Percentiles rank a stretch among this genome's conserved stretches.
These are phyloP conservation scores for Gymnoscopelus braueri DNA, from an alignment of 2,797 vertebrate species.

Conservation along the genomic window DNA sequence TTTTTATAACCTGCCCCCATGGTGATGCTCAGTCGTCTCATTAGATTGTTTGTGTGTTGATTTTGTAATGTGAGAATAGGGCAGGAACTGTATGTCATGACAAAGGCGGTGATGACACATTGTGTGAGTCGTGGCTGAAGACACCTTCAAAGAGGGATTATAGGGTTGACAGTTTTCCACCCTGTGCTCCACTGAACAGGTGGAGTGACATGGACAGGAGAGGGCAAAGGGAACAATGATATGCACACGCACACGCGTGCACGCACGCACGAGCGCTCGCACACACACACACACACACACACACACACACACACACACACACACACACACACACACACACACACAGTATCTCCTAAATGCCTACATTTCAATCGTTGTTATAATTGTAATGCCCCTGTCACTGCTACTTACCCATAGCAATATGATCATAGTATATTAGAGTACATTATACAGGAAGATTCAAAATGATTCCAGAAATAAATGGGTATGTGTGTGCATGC, in stretches of 20 bases:
- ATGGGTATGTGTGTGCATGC: no score
- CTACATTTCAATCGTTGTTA: background rate
- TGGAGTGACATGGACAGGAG: slow-evolving; percentile 36
- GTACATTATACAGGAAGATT: no score
- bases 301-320: slow-evolving; percentile 8
- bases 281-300: slow-evolving; percentile 5
- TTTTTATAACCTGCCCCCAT: slow-evolving; percentile 23
- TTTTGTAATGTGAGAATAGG: slow-evolving; percentile 32
- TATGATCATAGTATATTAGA: no score
- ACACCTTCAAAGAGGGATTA: slow-evolving; percentile 1
- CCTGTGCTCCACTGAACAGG: slow-evolving; percentile 40
- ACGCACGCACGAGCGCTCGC: background rate
- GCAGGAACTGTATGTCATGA: slow-evolving; percentile 11
- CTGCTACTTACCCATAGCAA: no score
- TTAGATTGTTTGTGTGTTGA: slow-evolving; percentile 27
- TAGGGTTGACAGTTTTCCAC: slow-evolving; percentile 15
- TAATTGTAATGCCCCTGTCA: background rate
- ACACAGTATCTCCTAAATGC: background rate
- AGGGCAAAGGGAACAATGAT: slow-evolving; percentile 30
- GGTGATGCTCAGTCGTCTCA: slow-evolving; percentile 2
- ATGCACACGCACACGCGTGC: slow-evolving; percentile 3
- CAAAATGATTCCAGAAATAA: no score
- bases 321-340: slow-evolving; percentile 1
- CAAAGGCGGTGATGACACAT: slow-evolving; percentile 43
- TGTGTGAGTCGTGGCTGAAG: slow-evolving; percentile 13